phyloP scores from a whole-genome alignment of 2,888 invertebrate genomes.

The Matsumyia berberina region DNA sequence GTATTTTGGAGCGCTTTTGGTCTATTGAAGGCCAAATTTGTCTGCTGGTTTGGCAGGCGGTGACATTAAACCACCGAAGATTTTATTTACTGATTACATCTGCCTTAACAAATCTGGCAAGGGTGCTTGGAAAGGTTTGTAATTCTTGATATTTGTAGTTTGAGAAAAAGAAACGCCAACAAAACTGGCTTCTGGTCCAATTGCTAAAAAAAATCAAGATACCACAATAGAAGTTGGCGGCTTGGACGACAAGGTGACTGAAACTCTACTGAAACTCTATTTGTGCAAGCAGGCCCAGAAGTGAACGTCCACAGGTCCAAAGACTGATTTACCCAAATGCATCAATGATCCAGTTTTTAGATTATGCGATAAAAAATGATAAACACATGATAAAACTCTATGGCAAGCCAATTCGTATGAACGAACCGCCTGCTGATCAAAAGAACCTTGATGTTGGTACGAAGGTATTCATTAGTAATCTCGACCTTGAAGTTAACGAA shows the following conservation, averaged over 20 bases:
- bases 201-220: slow-evolving; percentile 99
- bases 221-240: slow-evolving; percentile 99
- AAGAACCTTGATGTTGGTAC: slow-evolving; percentile 99
- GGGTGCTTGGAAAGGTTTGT: slow-evolving; percentile 59
- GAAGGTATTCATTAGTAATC: slow-evolving; percentile 99
- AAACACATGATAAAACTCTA: slow-evolving; percentile 99
- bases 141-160: slow-evolving; percentile 7
- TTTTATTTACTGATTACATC: too few species aligned
- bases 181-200: slow-evolving; percentile 95
- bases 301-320: slow-evolving; percentile 99
- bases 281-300: slow-evolving; percentile 99
- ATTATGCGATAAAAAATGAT: slow-evolving; percentile 99
- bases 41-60: too few species aligned
- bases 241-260: slow-evolving; percentile 98
- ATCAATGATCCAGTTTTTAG: slow-evolving; percentile 99
- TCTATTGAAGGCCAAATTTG: too few species aligned
- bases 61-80: too few species aligned
- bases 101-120: not conserved
- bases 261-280: slow-evolving; percentile 98
- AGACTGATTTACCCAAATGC: slow-evolving; percentile 98
- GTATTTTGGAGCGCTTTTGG: too few species aligned
- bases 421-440: slow-evolving; percentile 99
- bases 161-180: slow-evolving; percentile 41
- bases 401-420: slow-evolving; percentile 98
- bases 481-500: slow-evolving; percentile 99